A percentile compares a stretch with the other conserved stretches of the same genome.
Conservation (phyloP, 2,888 invertebrate species). For the Melitaea athalia region DNA sequence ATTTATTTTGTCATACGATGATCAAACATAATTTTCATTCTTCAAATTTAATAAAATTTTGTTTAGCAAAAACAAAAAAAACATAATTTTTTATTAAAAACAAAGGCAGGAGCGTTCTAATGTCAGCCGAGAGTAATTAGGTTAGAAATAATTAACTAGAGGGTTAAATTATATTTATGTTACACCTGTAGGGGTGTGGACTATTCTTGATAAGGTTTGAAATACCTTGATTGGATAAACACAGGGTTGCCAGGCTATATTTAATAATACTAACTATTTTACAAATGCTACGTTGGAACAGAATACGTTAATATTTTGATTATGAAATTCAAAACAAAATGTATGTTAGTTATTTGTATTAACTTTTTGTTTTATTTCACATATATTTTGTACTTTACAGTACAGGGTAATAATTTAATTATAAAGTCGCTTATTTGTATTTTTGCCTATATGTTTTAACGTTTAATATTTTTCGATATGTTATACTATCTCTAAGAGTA, state of each 20-base stretch:
- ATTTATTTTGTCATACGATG: too few species aligned
- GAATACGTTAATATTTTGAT: too few species aligned
- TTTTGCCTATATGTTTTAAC: too few species aligned
- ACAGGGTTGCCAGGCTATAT: neutral
- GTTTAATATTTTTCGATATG: too few species aligned
- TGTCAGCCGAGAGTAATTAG: constrained; percentile 56
- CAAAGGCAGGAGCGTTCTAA: constrained; percentile 36
- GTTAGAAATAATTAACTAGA: constrained; percentile 69
- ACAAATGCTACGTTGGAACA: neutral
- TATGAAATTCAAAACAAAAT: too few species aligned
- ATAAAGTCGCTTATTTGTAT: too few species aligned
- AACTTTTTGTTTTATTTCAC: too few species aligned
- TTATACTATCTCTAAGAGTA: too few species aligned
- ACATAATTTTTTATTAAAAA: constrained; percentile 40
- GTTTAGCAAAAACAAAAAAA: neutral
- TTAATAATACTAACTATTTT: neutral
- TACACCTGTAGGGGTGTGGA: constrained; percentile 24
- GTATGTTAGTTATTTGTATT: too few species aligned
- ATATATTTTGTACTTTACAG: too few species aligned
- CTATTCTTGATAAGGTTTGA: constrained; percentile 27
- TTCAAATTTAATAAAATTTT: neutral
- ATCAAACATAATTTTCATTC: neutral
- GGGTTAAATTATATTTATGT: constrained; percentile 36
- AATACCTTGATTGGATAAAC: neutral
- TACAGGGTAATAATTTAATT: too few species aligned